Evolutionary conservation across 2,113 vertebrate genomes (phyloP), one percentile per base, ranked within the genome.

Genomic region (Rhagologus leucostigma): DNA sequence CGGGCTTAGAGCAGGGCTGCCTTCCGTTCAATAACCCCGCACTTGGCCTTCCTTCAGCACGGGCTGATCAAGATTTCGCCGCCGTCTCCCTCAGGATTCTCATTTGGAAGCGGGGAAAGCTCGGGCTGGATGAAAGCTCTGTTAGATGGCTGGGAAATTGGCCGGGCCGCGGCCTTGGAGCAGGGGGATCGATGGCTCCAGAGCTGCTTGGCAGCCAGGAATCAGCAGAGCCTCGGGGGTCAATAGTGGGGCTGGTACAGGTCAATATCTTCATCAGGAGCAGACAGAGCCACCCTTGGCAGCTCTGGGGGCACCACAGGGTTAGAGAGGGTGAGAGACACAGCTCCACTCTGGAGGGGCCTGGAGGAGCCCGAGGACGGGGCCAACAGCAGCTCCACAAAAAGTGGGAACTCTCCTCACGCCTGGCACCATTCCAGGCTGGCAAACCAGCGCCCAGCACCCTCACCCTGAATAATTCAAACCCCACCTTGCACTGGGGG

Each of bases 181-280:
- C 42, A 1, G 75, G 24, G 78, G 55, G 93, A 97, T 95, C 89
- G 94, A 96, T 95, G 95, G 95, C 69, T 93, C 33, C 93, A 29
- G 68, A 46, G 77, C 88, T 62, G 94, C 79, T 77, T 24, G 90
- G 92, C 96, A 93, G 94, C 71, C 95, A 77, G 95, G 91, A 86
- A 70, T 37, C 95, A 63, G 92, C 90, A 81, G 68, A 47, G 95
- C 95, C 95, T 95, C 71, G 13, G 83, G 90, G 94, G 79, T 96
- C 96, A 95, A 75, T 78, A 94, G 68, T 18, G 79, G 89, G 88
- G 86, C 80, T 89, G 90, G 44, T 55, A 29, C 11, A 79, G 89
- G 56, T 97, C 96, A 84, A 93, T 93, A 84, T 13, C 92, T 90
- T 67, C 83, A 86, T 88, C 94, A 67, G 92, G 63, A 86, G 89